Base-by-base conservation (phyloP, 2,113 vertebrate species). In the Morone chrysops region DNA sequence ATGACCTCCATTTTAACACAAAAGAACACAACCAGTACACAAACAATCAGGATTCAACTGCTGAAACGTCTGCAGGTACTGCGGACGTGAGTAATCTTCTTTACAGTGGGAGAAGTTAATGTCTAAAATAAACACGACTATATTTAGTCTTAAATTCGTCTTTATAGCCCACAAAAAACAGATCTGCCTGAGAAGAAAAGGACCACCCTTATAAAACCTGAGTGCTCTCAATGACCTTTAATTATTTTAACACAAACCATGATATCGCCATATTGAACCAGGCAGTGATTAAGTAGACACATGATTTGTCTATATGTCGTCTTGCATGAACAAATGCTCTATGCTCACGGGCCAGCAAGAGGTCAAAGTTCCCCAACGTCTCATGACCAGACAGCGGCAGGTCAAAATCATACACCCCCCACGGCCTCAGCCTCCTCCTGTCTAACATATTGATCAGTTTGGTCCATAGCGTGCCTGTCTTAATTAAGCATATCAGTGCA, bases 281-380 rank as follows among this genome's bases (percentile, higher is more conserved):
- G 54, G 51, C 53, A n/a, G 54, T 76, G 69, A 82, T 82, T 81
- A 83, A 83, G 72, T 51, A 18, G 51, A 81, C 50, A 59, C 22
- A 20, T 59, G 12, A 86, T 89, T 82, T 78, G 51, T 75, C 43
- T 45, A 14, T 38, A 38, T 53, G 36, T 73, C 62, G 70, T 62
- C 65, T 66, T 31, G 13, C 1, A 0, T 48, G 48, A 80, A 71
- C 65, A 36, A 76, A 70, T 22, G 53, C 61, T 67, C 75, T 69
- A 47, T 53, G 54, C 20, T 78, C 61, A 56, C 57, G 50, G 18
- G 56, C 2, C 12, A 67, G 68, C 78, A 70, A 70, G 71, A 85
- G 89, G 89, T 91, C 81, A 91, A 54, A 87, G 89, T 80, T 91
- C 61, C 43, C 69, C 87, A 90, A 91, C 87, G 57, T 91, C 88